phyloP scores from a whole-genome alignment of 2,888 invertebrate genomes.

The Peribatodes rhomboidaria region DNA sequence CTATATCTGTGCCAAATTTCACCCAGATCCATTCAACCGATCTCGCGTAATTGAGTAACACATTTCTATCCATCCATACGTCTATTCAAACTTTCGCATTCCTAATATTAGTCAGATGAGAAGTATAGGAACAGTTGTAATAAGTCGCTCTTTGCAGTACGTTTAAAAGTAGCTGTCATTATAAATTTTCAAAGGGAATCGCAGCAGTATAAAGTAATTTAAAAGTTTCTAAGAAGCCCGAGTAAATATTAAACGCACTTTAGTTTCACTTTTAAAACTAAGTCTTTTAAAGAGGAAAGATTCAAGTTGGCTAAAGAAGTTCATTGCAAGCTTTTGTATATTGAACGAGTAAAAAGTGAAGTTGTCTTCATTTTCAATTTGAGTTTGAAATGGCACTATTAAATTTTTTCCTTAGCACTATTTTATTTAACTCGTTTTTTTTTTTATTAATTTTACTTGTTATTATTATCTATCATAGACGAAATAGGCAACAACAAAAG shows the following conservation, averaged over 20 bases:
- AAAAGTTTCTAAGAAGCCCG: conserved; percentile 6
- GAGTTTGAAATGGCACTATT: not conserved
- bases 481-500: too few relatives aligned
- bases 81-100: too few relatives aligned
- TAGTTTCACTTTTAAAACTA: conserved; percentile 6
- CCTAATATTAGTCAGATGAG: too few relatives aligned
- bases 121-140: not conserved
- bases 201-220: conserved; percentile 6
- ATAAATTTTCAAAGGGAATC: not conserved
- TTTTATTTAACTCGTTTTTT: too few relatives aligned
- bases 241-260: conserved; percentile 17
- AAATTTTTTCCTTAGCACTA: too few relatives aligned
- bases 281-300: not conserved
- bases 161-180: not conserved
- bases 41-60: too few relatives aligned
- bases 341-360: not conserved
- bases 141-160: not conserved
- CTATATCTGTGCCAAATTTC: too few relatives aligned
- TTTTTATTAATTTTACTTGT: too few relatives aligned
- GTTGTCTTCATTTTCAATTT: not conserved
- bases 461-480: too few relatives aligned
- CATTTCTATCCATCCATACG: too few relatives aligned
- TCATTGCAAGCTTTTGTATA: conserved; percentile 1
- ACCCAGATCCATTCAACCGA: too few relatives aligned
- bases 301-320: conserved; percentile 4